These are phyloP conservation scores for Eolophus roseicapilla DNA, from an alignment of 2,113 vertebrate species.

Conservation along the genomic window DNA sequence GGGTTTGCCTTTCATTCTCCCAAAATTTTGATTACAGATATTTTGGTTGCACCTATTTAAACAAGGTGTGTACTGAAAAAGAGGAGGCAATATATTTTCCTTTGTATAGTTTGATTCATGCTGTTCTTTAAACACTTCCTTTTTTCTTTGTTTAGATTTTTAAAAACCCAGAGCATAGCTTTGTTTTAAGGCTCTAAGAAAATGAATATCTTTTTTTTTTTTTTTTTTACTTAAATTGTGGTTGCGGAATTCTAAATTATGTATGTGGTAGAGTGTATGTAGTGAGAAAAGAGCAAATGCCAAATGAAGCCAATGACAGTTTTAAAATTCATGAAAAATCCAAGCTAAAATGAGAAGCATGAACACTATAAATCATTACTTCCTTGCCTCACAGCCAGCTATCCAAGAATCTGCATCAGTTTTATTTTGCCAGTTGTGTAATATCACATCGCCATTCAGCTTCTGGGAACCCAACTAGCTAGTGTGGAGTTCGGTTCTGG, in stretches of 20 bases:
- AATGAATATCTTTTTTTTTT: background rate
- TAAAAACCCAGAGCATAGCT: background rate
- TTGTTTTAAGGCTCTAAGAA: slow-evolving; percentile 7
- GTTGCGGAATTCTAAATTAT: slow-evolving; percentile 59
- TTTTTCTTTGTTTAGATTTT: background rate
- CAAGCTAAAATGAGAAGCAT: slow-evolving; percentile 67
- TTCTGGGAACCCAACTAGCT: background rate
- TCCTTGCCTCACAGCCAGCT: slow-evolving; percentile 47
- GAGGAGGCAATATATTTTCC: background rate
- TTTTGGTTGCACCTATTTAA: background rate
- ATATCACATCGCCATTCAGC: background rate
- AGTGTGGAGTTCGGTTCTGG: background rate
- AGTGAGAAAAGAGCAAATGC: slow-evolving; percentile 65
- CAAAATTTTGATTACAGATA: background rate
- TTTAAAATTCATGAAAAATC: slow-evolving; percentile 70
- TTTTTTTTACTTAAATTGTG: slow-evolving; percentile 20
- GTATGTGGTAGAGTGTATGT: slow-evolving; percentile 56
- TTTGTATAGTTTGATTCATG: background rate
- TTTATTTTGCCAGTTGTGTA: slow-evolving; percentile 57
- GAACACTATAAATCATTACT: slow-evolving; percentile 65
- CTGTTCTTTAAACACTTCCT: background rate
- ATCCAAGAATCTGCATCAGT: slow-evolving; percentile 51
- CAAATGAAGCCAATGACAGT: slow-evolving; percentile 63
- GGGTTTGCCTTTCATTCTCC: background rate
- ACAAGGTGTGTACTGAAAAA: background rate